These are phyloP conservation scores for Acanthaster planci DNA, from an alignment of 35 echinoderm and acorn worm genomes.

Conservation along the genomic window DNA sequence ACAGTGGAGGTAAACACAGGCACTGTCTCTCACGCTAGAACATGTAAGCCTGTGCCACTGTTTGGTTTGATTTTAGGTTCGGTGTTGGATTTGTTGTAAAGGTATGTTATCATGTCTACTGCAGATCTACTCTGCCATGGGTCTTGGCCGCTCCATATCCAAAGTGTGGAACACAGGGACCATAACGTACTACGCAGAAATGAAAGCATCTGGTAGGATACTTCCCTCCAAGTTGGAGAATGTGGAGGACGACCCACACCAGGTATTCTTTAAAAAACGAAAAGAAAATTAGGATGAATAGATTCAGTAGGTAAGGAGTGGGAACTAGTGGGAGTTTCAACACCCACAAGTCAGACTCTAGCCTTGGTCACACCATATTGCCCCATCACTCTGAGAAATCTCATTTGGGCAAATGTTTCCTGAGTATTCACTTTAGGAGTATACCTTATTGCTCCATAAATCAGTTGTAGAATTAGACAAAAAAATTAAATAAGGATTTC, in stretches of 20 bases:
- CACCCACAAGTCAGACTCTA: too few relatives aligned
- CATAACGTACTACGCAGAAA: constrained; percentile 69
- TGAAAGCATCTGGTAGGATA: constrained; percentile 37
- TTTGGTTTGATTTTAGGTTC: neutral
- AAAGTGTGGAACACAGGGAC: constrained; percentile 76
- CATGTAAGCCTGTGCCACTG: neutral
- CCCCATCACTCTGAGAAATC: too few relatives aligned
- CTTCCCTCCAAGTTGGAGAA: constrained; percentile 69
- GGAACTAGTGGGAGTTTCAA: too few relatives aligned
- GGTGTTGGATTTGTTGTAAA: neutral
- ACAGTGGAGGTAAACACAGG: too few relatives aligned
- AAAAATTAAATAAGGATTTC: too few relatives aligned
- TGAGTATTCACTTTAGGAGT: too few relatives aligned
- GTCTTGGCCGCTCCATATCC: constrained; percentile 45
- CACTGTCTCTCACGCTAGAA: neutral
- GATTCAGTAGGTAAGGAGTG: neutral
- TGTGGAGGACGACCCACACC: constrained; percentile 79
- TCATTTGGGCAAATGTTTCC: too few relatives aligned
- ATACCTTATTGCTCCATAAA: too few relatives aligned
- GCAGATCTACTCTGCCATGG: constrained; percentile 73
- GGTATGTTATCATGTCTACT: neutral
- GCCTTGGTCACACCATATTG: too few relatives aligned
- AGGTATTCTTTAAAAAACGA: constrained; percentile 40
- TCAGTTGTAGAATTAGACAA: too few relatives aligned
- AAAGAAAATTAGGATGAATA: neutral